Conservation (phyloP, 2,797 vertebrate genomes). For the Apodemus agrarius region DNA sequence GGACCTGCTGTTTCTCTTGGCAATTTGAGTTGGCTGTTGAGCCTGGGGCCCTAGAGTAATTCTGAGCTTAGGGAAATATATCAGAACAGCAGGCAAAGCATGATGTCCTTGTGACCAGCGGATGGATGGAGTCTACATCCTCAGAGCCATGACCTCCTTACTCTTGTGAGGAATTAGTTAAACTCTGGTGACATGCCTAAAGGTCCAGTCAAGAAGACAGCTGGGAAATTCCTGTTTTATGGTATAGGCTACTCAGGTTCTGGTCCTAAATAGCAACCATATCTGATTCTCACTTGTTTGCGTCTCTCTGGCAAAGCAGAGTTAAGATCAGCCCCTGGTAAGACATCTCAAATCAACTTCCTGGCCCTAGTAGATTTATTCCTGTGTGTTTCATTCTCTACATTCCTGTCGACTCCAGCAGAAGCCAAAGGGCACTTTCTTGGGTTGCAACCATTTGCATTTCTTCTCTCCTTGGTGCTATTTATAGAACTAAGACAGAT, state of each 20-base stretch:
- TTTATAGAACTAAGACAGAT: background rate
- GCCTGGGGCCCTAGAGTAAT: background rate
- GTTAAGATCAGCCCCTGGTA: constrained; percentile 54
- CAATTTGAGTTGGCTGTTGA: background rate
- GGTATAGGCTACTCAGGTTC: background rate
- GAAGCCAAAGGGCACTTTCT: constrained; percentile 6
- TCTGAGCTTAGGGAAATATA: background rate
- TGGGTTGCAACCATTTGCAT: background rate
- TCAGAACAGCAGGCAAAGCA: background rate
- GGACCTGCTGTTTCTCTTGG: background rate
- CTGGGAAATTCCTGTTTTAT: background rate
- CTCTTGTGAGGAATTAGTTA: background rate
- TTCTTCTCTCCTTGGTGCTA: background rate
- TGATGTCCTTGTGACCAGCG: background rate
- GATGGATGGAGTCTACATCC: background rate
- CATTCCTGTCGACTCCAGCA: constrained; percentile 30
- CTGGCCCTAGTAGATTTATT: constrained; percentile 58
- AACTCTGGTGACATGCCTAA: background rate
- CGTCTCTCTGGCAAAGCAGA: background rate
- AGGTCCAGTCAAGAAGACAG: background rate
- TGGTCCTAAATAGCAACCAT: background rate
- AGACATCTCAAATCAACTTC: constrained; percentile 57
- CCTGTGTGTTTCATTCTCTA: constrained; percentile 30
- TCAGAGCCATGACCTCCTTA: background rate
- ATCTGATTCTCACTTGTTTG: background rate